A percentile compares a stretch with the other conserved stretches of the same genome.
These are phyloP conservation scores for Heliconius sara DNA, from an alignment of 2,888 invertebrate species.

Conservation along the genomic window DNA sequence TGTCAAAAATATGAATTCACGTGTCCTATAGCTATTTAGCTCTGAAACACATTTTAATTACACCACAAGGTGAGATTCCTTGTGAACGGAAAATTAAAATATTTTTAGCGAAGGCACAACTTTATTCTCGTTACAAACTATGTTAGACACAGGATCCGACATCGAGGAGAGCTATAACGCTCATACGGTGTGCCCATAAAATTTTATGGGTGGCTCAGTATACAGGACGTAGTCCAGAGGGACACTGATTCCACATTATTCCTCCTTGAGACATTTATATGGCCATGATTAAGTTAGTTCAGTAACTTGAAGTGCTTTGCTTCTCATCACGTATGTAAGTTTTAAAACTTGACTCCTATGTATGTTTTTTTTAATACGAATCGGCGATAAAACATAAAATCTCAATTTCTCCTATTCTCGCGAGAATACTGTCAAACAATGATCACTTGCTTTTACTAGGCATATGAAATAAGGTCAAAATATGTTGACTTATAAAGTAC, in stretches of 20 bases:
- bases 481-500: too few relatives aligned
- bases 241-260: constrained; percentile 65
- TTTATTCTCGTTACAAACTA: constrained; percentile 63
- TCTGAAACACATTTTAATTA: not conserved
- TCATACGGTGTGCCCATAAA: constrained; percentile 77
- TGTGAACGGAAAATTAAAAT: not conserved
- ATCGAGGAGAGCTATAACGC: constrained; percentile 74
- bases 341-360: not conserved
- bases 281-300: constrained; percentile 78
- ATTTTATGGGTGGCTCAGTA: constrained; percentile 65
- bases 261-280: constrained; percentile 71
- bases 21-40: too few relatives aligned
- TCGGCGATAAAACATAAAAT: too few relatives aligned
- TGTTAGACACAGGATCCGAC: constrained; percentile 68
- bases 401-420: too few relatives aligned
- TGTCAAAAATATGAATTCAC: too few relatives aligned
- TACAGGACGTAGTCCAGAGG: constrained; percentile 66
- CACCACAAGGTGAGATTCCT: not conserved
- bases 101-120: constrained; percentile 39
- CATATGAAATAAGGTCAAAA: too few relatives aligned
- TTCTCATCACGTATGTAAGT: not conserved
- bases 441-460: too few relatives aligned
- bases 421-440: too few relatives aligned
- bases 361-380: not conserved
- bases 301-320: constrained; percentile 48